Base-by-base conservation (phyloP, 2,113 vertebrate species). In the Cyprinodon tularosa region DNA sequence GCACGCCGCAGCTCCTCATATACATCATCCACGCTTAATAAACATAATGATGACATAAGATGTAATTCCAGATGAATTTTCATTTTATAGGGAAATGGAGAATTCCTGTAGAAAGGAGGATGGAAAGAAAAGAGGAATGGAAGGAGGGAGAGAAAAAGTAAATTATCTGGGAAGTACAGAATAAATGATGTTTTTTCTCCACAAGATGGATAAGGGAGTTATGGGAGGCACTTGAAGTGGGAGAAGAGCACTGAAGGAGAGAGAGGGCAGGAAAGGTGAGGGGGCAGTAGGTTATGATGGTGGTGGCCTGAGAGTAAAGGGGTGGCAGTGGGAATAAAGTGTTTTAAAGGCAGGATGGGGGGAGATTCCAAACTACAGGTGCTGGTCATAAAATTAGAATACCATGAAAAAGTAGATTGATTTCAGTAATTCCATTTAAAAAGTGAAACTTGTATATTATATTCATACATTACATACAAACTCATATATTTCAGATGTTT, bases 21-120 rank as follows among this genome's bases (percentile, higher is more conserved):
- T 99, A 99, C 96, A 98, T 99, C 97, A 99, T 99, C 97, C 98
- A 99, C 97, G 97, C 97, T 98, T 99, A 99, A 99, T 98, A 98
- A 99, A 99, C 97, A 99, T 99, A 98, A 99, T 99, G 97, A 99
- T 99, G 97, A 99, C 98, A 99, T 98, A 98, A 99, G 97, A 99
- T 98, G 96, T 99, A 99, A 99, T 99, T 99, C 97, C 97, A 98
- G 97, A 98, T 98, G 97, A 99, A 99, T 99, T 99, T 99, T 98
- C 97, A 98, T 98, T 99, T 98, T 99, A 99, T 98, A 99, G 97
- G 96, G 97, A 98, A 98, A 99, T 98, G 95, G 97, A 98, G 96
- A 98, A 98, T 98, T 99, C 97, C 97, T 97, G 96, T 96, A 95
- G 96, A 97, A 98, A 96, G 95, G 96, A 93, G 93, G 81, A 72